Evolutionary conservation across 1,140 invertebrate species (phyloP).

Genomic region (Goniozus legneri): DNA sequence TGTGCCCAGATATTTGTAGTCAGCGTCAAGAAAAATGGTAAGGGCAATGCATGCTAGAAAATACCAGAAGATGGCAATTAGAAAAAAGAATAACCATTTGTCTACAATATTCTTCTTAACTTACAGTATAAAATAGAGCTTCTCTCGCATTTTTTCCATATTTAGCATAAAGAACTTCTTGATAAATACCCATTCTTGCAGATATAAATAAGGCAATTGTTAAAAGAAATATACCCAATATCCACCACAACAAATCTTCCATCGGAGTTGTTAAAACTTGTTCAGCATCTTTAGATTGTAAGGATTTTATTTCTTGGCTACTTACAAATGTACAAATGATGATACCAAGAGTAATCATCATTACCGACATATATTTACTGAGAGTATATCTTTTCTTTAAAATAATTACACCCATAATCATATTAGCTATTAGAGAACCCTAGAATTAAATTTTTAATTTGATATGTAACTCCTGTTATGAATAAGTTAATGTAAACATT

Average conservation of each 20-base stretch:
- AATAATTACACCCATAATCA: conserved; percentile 91
- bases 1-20: conserved; percentile 74
- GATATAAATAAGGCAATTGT: conserved; percentile 89
- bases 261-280: conserved; percentile 32
- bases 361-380: conserved; percentile 87
- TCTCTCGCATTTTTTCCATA: conserved; percentile 94
- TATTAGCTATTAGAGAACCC: conserved; percentile 95
- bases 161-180: conserved; percentile 82
- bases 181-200: conserved; percentile 94
- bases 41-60: conserved; percentile 76
- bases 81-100: neutral
- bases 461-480: neutral
- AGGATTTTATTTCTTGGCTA: conserved; percentile 61
- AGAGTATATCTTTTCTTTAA: conserved; percentile 80
- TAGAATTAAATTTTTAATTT: conserved; percentile 45
- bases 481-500: conserved; percentile 5
- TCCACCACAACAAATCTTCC: conserved; percentile 78
- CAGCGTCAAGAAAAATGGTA: conserved; percentile 81
- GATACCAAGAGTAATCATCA: conserved; percentile 91
- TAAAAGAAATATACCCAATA: conserved; percentile 78
- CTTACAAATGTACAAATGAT: conserved; percentile 89
- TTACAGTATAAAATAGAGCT: conserved; percentile 87
- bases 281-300: conserved; percentile 18
- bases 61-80: conserved; percentile 3
- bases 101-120: conserved; percentile 13